Evolutionary conservation across 2,797 vertebrate species (phyloP).

Genomic region (Ambastaia sidthimunki): DNA sequence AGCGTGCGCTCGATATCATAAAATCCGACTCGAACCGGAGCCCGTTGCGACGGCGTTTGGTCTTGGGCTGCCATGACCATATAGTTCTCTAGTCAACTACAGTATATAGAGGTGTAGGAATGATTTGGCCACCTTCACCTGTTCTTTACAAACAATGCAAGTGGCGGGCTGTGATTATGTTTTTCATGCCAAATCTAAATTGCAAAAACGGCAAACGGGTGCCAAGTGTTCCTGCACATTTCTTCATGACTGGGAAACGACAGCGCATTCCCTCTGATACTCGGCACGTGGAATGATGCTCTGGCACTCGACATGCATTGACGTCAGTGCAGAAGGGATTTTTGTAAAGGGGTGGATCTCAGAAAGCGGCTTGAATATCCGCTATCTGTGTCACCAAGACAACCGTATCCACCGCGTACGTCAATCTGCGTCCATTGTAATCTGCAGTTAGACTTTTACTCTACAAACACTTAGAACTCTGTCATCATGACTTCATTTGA

Average conservation of each 20-base stretch:
- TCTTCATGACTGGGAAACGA: constrained; percentile 39
- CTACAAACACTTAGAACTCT: too few relatives aligned
- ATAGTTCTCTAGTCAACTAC: constrained; percentile 71
- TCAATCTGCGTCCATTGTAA: constrained; percentile 51
- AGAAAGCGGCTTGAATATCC: constrained; percentile 55
- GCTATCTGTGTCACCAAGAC: constrained; percentile 75
- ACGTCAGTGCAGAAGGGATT: constrained; percentile 72
- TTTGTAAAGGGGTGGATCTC: constrained; percentile 62
- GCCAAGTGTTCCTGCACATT: constrained; percentile 27
- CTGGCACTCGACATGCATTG: constrained; percentile 69
- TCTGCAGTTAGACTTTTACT: too few relatives aligned
- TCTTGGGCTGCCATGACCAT: constrained; percentile 85
- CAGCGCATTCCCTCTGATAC: constrained; percentile 41
- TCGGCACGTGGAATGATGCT: constrained; percentile 61
- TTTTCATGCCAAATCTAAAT: constrained; percentile 21
- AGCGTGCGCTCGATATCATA: constrained; percentile 88
- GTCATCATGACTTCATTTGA: too few relatives aligned
- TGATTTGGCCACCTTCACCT: constrained; percentile 48
- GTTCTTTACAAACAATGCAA: constrained; percentile 45
- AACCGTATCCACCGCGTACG: constrained; percentile 74
- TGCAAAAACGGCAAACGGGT: constrained; percentile 17
- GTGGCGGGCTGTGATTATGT: constrained; percentile 17
- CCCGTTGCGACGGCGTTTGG: constrained; percentile 75
- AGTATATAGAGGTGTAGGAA: constrained; percentile 41
- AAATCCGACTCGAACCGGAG: constrained; percentile 86